phyloP scores from a whole-genome alignment of 2,888 invertebrate genomes.

The Eristalis arbustorum region DNA sequence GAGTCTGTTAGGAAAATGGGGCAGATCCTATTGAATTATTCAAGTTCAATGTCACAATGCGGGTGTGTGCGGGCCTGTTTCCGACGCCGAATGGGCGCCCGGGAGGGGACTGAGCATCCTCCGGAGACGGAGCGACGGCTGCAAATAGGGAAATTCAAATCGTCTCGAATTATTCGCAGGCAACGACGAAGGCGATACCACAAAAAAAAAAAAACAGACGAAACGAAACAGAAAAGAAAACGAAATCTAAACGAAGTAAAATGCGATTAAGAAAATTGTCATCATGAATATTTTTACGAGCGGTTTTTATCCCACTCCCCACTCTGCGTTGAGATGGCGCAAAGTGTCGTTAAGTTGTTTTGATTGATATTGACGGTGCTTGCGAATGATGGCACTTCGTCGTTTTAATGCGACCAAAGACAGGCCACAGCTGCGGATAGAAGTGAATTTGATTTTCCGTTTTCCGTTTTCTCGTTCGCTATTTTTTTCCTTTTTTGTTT shows the following conservation, averaged over 20 bases:
- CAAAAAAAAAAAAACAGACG: not conserved
- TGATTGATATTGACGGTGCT: slow-evolving; percentile 22
- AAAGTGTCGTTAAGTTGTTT: slow-evolving; percentile 24
- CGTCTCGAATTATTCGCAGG: slow-evolving; percentile 4
- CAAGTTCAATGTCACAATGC: slow-evolving; percentile 50
- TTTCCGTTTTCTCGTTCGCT: not conserved
- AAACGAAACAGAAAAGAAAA: not conserved
- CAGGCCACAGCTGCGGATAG: not conserved
- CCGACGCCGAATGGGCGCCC: not conserved
- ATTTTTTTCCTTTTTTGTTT: too few species aligned
- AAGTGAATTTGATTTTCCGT: not conserved
- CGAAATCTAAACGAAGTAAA: slow-evolving; percentile 1
- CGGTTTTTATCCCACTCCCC: not conserved
- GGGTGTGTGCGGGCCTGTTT: not conserved
- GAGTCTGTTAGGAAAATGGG: slow-evolving; percentile 38
- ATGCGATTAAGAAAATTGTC: slow-evolving; percentile 41
- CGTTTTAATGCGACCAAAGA: not conserved
- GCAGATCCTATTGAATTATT: slow-evolving; percentile 51
- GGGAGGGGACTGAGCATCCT: not conserved
- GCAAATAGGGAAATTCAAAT: slow-evolving; percentile 4
- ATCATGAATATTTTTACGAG: slow-evolving; percentile 5
- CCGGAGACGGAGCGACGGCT: not conserved
- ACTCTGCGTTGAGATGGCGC: not conserved
- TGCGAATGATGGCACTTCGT: not conserved
- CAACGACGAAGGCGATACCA: not conserved